These are phyloP conservation scores for Bradypus variegatus DNA, from an alignment of 2,797 vertebrate genomes.

Conservation along the genomic window DNA sequence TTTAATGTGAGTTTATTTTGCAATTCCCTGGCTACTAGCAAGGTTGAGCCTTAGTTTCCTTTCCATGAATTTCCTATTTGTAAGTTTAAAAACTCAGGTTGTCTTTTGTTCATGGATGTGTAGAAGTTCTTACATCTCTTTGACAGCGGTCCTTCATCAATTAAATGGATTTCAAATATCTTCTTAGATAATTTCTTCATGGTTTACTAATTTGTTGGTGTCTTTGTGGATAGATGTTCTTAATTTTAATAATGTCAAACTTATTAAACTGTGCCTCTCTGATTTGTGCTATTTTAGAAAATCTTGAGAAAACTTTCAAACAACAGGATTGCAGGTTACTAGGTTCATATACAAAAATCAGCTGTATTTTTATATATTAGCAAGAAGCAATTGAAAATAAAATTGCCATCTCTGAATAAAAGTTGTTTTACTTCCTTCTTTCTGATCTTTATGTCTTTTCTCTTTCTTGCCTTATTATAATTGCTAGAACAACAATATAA, in stretches of 20 bases:
- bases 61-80: neutral
- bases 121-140: neutral
- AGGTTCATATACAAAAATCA: neutral
- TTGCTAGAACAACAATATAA: neutral
- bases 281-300: neutral
- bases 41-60: neutral
- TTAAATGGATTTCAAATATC: neutral
- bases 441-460: neutral
- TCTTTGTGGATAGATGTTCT: neutral
- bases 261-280: neutral
- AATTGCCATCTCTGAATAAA: neutral
- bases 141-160: neutral
- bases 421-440: neutral
- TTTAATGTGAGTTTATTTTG: neutral
- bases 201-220: neutral
- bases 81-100: neutral
- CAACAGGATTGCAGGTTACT: neutral
- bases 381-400: neutral
- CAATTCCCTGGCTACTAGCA: neutral
- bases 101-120: neutral
- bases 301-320: neutral
- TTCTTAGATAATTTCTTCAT: too few relatives aligned
- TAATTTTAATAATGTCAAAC: neutral
- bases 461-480: neutral
- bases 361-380: neutral